A percentile compares a stretch with the other conserved stretches of the same genome.
These are phyloP conservation scores for Drosophila repletoides DNA, from an alignment of 1,140 invertebrate species.

Conservation along the genomic window DNA sequence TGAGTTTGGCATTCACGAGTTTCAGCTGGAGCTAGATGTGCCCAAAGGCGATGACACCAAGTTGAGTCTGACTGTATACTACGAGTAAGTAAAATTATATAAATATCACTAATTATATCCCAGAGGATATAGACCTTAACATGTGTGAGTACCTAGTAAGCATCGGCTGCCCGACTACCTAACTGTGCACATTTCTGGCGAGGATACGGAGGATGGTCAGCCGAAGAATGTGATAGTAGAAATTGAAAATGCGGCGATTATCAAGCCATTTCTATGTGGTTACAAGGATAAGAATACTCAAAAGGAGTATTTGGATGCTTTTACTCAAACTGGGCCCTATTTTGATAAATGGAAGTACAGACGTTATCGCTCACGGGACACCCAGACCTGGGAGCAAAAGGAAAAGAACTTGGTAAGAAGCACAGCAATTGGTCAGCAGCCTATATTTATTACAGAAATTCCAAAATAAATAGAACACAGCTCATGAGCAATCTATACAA, in stretches of 20 bases:
- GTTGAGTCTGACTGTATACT: conserved; percentile 70
- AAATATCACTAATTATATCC: too few relatives aligned
- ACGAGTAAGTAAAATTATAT: conserved; percentile 58
- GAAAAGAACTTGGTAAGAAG: conserved; percentile 61
- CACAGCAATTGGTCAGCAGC: too few relatives aligned
- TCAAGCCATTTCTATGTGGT: conserved; percentile 85
- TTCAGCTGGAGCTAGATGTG: conserved; percentile 41
- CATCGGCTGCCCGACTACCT: conserved; percentile 83
- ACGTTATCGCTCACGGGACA: conserved; percentile 71
- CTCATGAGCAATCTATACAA: conserved; percentile 74
- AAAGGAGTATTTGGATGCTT: conserved; percentile 84
- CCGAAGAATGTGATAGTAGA: conserved; percentile 83
- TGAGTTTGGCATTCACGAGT: conserved; percentile 77
- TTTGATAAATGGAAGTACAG: conserved; percentile 67
- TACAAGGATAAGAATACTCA: conserved; percentile 83
- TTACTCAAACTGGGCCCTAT: conserved; percentile 85
- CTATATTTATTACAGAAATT: not conserved
- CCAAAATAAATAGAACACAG: conserved; percentile 57
- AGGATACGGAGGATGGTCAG: conserved; percentile 74
- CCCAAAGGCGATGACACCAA: conserved; percentile 5
- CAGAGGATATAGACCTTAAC: too few relatives aligned
- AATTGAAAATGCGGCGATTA: conserved; percentile 83
- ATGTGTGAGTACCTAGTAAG: too few relatives aligned
- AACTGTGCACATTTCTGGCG: conserved; percentile 82
- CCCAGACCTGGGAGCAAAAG: conserved; percentile 70